Evolutionary conservation across 1,140 invertebrate genomes (phyloP), one percentile per base, ranked within the genome.

Genomic region (Drosophila teissieri): DNA sequence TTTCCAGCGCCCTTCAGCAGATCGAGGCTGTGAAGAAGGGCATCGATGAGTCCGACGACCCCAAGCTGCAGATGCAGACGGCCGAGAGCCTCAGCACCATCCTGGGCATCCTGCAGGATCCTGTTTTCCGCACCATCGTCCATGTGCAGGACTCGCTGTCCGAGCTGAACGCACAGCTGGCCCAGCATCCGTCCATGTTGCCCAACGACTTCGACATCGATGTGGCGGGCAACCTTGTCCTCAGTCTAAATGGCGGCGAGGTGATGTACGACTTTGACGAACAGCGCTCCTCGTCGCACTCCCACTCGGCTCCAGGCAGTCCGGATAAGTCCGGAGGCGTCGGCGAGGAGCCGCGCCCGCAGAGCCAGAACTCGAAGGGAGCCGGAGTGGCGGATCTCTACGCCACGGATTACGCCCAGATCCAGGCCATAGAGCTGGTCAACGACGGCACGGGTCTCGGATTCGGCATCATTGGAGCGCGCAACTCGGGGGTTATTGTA

Each of bases 371-470:
- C 54, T 90, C 90, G 0, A 91, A 91, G 48, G 54, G 77, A 8
- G 69, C 85, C 0, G 60, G 94, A 77, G 94, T 62, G 17, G 95
- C 95, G 73, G 96, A 97, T 92, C 94, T 95, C 93, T 96, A 97
- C 89, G 95, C 95, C 85, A 97, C 97, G 76, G 98, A 99, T 93
- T 99, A 97, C 97, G 97, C 97, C 24, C 97, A 99, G 93, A 96
- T 99, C 80, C 98, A 99, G 94, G 96, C 97, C 63, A 98, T 99
- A 78, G 97, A 98, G 91, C 93, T 99, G 56, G 95, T 98, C 24
- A 99, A 99, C 93, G 98, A 99, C 95, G 98, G 98, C 31, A 97
- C 97, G 78, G 98, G 98, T 37, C 94, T 99, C 81, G 98, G 98
- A 42, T 99, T 99, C 93, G 98, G 98, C 78, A 92, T 99, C 80